Base-by-base conservation (phyloP, 2,888 invertebrate species). In the Sinodicranocentrus sp. region DNA sequence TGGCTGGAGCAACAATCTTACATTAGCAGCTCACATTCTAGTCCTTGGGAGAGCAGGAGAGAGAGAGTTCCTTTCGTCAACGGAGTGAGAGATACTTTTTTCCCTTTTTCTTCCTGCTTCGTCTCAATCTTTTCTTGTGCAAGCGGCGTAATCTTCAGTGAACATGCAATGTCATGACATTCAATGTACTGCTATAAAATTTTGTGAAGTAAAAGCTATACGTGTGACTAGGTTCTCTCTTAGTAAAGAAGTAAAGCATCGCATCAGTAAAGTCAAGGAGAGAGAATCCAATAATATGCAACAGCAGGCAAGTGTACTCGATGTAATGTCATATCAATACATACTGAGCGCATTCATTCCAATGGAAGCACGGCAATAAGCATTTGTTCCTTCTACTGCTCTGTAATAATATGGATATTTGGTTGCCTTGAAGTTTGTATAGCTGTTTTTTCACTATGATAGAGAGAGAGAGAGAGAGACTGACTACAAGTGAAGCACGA, bases 121-220 rank as follows among this genome's bases (percentile, higher is more conserved):
- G 15, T 73, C 61, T 44, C 33, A n/a, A 23, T 26, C 48, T 26
- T 26, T 70, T 28, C 52, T 25, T 54, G 70, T 52, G 57, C 57
- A 61, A 61, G 71, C 70, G 48, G n/a, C 76, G 67, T 76, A 76
- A 76, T 76, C 76, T 76, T 67, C 67, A 43, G 57, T 23, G 76
- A 76, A 76, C 76, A 76, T 77, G 77, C 77, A 77, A 77, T 77
- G 77, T 77, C 77, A 77, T 77, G 77, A 77, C 77, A 77, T 77
- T 68, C 77, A 57, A 59, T 68, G 61, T 68, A 19, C 21, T 17
- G 48, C 15, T 48, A 48, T 73, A 73, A 73, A 73, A 57, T 63
- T 17, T 73, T 43, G 6, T 43, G 23, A 39, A 6, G 13, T 6
- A 13, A 6, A n/a, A 13, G 17, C 48, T 48, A 48, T 17, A 48